Conservation (phyloP, 2,113 vertebrate genomes). For the Spermophilus dauricus region DNA sequence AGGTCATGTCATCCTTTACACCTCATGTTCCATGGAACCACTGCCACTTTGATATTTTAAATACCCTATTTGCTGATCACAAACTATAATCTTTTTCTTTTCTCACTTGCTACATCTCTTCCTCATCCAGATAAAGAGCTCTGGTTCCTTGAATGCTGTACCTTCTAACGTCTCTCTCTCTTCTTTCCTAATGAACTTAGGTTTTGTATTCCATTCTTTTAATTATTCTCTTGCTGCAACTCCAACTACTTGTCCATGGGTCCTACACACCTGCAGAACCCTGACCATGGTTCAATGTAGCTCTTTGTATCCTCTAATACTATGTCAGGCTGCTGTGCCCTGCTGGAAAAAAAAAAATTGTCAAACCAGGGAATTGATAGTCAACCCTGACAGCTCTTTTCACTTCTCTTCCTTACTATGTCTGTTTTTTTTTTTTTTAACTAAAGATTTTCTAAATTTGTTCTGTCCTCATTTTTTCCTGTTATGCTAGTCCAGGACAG, state of each 20-base stretch:
- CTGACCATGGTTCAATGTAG: neutral
- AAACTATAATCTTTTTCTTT: too few species aligned
- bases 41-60: too few species aligned
- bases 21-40: too few species aligned
- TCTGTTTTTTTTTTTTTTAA: neutral
- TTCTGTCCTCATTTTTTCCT: neutral
- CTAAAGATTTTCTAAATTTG: neutral
- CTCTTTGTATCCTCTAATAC: neutral
- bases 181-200: neutral
- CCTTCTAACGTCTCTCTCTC: neutral
- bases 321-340: neutral
- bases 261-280: neutral
- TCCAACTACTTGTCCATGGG: neutral
- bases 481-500: neutral
- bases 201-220: neutral
- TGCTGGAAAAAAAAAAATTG: neutral
- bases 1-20: too few species aligned
- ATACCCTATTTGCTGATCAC: too few species aligned
- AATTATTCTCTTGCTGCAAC: neutral
- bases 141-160: too few species aligned
- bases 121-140: too few species aligned
- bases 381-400: neutral
- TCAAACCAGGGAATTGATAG: neutral
- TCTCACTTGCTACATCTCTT: too few species aligned
- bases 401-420: too few species aligned